These are phyloP conservation scores for Sphecodes monilicornis DNA, from an alignment of 2,888 invertebrate genomes.

Conservation along the genomic window DNA sequence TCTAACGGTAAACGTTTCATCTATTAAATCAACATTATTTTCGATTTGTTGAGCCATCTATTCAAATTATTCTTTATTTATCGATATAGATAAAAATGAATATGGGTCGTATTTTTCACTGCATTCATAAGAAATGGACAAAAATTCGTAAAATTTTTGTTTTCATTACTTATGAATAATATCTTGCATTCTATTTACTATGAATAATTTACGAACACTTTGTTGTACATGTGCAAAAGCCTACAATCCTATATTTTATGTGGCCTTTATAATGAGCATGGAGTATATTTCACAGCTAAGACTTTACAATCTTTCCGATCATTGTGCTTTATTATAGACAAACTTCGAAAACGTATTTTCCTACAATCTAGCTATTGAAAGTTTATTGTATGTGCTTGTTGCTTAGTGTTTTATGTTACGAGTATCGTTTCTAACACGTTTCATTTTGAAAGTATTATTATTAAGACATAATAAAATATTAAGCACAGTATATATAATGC, in stretches of 20 bases:
- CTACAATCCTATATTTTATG: constrained; percentile 68
- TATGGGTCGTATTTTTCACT: constrained; percentile 14
- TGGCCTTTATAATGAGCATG: constrained; percentile 67
- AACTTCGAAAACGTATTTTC: constrained; percentile 68
- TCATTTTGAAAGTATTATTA: constrained; percentile 7
- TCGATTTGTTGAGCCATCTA: constrained; percentile 17
- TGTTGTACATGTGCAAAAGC: constrained; percentile 51
- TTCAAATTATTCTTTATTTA: constrained; percentile 22
- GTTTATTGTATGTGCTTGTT: constrained; percentile 67
- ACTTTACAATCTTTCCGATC: constrained; percentile 59
- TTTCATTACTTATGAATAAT: constrained; percentile 6
- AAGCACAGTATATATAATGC: constrained; percentile 17
- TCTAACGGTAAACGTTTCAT: constrained; percentile 13
- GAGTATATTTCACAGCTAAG: constrained; percentile 61
- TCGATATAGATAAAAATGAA: neutral
- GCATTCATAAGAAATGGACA: neutral
- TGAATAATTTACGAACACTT: constrained; percentile 9
- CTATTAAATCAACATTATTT: constrained; percentile 4
- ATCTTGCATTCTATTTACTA: constrained; percentile 14
- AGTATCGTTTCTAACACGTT: constrained; percentile 8
- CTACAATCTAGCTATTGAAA: constrained; percentile 63
- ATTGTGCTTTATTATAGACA: constrained; percentile 58
- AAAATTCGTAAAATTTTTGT: neutral
- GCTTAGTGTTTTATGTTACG: constrained; percentile 26
- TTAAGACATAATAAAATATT: constrained; percentile 9